Percentiles rank a stretch among this genome's conserved stretches.
These are phyloP conservation scores for Merops nubicus DNA, from an alignment of 2,113 vertebrate species.

Conservation along the genomic window DNA sequence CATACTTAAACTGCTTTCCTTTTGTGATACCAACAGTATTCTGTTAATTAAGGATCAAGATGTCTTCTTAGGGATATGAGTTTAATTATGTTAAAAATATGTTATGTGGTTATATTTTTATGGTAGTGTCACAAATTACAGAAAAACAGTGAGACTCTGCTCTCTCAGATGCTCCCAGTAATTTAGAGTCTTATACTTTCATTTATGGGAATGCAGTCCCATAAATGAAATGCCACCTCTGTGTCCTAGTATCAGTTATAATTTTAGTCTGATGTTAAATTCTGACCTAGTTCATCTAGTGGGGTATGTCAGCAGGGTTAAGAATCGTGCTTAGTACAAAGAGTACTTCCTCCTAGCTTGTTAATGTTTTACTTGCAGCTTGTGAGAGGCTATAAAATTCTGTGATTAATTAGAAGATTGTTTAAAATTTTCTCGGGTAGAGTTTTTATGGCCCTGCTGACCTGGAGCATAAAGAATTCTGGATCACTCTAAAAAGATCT, in stretches of 20 bases:
- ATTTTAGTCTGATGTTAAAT: not conserved
- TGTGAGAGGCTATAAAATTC: conserved; percentile 44
- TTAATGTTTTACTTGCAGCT: conserved; percentile 46
- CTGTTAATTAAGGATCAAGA: not conserved
- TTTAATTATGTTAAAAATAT: not conserved
- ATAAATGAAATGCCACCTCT: not conserved
- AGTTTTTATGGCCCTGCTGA: conserved; percentile 55
- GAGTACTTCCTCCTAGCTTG: conserved; percentile 28
- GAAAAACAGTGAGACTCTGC: not conserved
- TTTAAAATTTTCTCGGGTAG: conserved; percentile 60
- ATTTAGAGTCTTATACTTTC: not conserved
- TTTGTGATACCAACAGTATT: not conserved
- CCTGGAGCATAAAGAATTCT: conserved; percentile 30
- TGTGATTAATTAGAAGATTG: conserved; percentile 59
- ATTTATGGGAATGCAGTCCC: not conserved
- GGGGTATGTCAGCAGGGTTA: not conserved
- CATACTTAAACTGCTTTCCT: not conserved
- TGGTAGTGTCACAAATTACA: not conserved
- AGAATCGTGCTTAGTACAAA: not conserved
- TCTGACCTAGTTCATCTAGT: not conserved
- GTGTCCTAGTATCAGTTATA: not conserved
- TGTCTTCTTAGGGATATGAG: not conserved
- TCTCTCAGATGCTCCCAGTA: not conserved
- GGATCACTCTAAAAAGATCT: conserved; percentile 35
- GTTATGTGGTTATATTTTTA: not conserved